Evolutionary conservation across 2,888 invertebrate species (phyloP), one percentile per base, ranked within the genome.

Genomic region (Drosophila mayaguana): DNA sequence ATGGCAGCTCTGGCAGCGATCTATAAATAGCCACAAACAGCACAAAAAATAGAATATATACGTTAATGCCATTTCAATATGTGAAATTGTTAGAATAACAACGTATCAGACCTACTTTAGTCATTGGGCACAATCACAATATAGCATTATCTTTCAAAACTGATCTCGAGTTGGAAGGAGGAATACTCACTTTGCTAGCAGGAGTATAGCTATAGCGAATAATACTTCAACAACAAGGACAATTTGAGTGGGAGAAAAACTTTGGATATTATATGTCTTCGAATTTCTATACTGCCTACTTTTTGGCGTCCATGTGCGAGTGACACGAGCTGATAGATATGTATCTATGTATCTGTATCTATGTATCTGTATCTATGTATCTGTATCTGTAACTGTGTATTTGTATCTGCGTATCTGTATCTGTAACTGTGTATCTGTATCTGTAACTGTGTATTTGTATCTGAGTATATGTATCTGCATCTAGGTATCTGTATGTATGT

Each of bases 1-100:
- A 97, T 48, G 96, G 95, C 83, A 95, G 94, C 83, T 95, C 96
- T 75, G 95, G 95, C 75, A 97, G 93, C 78, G 95, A 94, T 91
- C 97, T 97, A 94, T 61, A 92, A 91, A 76, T 78, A 81, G 78
- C 73, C 62, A 5, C 54, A 36, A 69, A 42, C 63, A 25, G 69
- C 64, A 14, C 56, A 43, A 67, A 60, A 59, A 46, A 46, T 63
- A 63, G 64, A 68, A 72, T 36, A 59, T 34, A 62, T 32, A 16
- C 14, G 18, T 57, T 61, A 42, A 59, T 59, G 46, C 25, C 57
- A 67, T 71, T 83, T 69, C 70, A 25, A 54, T 66, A 59, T 57
- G 53, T 50, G 45, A 45, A 57, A 55, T 68, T 46, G 57, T 83
- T 84, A 83, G 78, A 69, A 59, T 12, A 22, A 45, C 20, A 48